Percentiles rank a stretch among this genome's conserved stretches.
phyloP scores from a whole-genome alignment of 1,140 invertebrate genomes.

The Megalopta genalis region DNA sequence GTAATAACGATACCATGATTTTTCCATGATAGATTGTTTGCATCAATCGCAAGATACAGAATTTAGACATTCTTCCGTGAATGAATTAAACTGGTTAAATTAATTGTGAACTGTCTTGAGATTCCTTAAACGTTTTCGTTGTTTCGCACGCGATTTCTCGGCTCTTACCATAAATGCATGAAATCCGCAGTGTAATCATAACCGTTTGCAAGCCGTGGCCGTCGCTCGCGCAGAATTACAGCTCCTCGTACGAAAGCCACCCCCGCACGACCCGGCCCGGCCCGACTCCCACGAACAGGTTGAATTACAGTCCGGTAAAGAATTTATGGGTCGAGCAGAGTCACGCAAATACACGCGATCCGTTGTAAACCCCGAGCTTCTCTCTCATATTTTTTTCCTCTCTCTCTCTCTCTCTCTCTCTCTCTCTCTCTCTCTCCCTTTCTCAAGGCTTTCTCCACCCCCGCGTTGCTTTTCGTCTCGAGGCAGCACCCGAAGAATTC shows the following conservation, averaged over 20 bases:
- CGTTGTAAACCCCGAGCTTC: not conserved
- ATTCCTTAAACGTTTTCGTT: too few species aligned
- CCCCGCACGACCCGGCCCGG: not conserved
- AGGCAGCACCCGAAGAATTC: not conserved
- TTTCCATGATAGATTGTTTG: too few species aligned
- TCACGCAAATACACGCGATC: slow-evolving; percentile 24
- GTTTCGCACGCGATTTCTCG: not conserved
- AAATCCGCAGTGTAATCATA: too few species aligned
- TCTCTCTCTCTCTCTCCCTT: not conserved
- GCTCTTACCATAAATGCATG: not conserved
- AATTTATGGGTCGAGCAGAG: slow-evolving; percentile 31
- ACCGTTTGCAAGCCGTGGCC: not conserved
- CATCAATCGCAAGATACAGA: too few species aligned
- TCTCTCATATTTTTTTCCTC: not conserved
- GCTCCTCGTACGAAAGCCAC: not conserved
- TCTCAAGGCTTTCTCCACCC: not conserved
- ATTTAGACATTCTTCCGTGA: too few species aligned
- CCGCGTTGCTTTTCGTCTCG: not conserved
- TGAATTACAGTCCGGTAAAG: slow-evolving; percentile 22
- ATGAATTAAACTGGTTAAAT: too few species aligned
- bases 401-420: not conserved
- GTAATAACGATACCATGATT: too few species aligned
- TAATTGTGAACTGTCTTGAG: too few species aligned
- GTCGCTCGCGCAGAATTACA: not conserved
- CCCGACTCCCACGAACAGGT: not conserved